phyloP scores from a whole-genome alignment of 2,888 invertebrate genomes.

The Conomelus anceps region DNA sequence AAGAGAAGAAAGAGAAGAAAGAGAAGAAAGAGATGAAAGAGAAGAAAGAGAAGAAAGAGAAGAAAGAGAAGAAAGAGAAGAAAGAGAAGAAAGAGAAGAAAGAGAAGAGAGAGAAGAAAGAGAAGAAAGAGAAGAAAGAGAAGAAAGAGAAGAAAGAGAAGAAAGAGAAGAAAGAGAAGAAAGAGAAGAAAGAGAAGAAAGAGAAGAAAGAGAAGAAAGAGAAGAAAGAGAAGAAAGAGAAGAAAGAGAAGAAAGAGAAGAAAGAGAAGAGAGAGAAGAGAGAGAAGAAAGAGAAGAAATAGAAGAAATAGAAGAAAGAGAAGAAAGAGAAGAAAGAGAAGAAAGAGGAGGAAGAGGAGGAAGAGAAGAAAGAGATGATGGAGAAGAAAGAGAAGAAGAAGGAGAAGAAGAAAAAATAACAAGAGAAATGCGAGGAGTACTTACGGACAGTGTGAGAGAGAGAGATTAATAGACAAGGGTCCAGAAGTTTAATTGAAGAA shows the following conservation, averaged over 20 bases:
- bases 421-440: neutral
- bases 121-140: neutral
- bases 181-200: neutral
- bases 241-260: slow-evolving; percentile 2
- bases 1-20: neutral
- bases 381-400: neutral
- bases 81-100: neutral
- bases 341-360: neutral
- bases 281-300: neutral
- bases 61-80: too few species aligned
- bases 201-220: neutral
- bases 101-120: neutral
- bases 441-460: neutral
- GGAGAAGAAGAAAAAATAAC: neutral
- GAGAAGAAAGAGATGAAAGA: neutral
- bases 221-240: neutral
- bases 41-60: neutral
- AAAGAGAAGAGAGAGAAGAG: neutral
- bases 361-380: neutral
- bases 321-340: neutral
- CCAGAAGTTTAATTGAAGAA: neutral
- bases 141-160: neutral
- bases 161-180: neutral
- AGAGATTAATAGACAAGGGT: neutral
- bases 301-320: neutral